Evolutionary conservation across 2,888 invertebrate genomes (phyloP).

Genomic region (Trypoxylon attenuatum): DNA sequence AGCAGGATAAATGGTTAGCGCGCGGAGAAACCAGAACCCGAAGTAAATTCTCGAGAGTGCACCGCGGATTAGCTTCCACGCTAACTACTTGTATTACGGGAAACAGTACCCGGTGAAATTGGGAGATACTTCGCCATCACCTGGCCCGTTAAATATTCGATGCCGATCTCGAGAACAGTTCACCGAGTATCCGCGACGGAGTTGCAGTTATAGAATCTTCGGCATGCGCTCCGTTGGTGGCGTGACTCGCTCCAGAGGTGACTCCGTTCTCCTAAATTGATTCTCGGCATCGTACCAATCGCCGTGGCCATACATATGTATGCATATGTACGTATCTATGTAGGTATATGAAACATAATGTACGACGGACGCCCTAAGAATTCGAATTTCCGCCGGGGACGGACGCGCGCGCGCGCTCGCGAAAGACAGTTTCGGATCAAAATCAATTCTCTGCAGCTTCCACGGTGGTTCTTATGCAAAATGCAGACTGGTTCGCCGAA

Average conservation of each 20-base stretch:
- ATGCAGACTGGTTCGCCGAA: constrained; percentile 36
- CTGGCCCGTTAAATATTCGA: constrained; percentile 38
- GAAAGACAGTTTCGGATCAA: constrained; percentile 27
- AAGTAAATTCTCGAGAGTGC: constrained; percentile 57
- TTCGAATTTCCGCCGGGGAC: neutral
- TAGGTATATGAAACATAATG: neutral
- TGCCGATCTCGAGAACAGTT: constrained; percentile 11
- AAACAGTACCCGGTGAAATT: constrained; percentile 51
- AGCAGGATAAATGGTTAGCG: constrained; percentile 59
- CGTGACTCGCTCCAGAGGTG: too few relatives aligned
- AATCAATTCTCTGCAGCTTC: constrained; percentile 35
- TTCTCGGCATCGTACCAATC: too few relatives aligned
- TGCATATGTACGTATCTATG: neutral
- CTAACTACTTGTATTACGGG: constrained; percentile 56
- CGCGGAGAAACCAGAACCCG: constrained; percentile 52
- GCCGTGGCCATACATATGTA: neutral
- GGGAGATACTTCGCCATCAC: constrained; percentile 40
- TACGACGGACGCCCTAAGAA: neutral
- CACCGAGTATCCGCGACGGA: too few relatives aligned
- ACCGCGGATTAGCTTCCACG: constrained; percentile 52
- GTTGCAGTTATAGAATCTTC: too few relatives aligned
- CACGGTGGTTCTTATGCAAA: constrained; percentile 12
- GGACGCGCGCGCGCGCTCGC: neutral
- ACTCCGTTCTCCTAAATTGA: too few relatives aligned
- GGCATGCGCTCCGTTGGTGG: too few relatives aligned